phyloP scores from a whole-genome alignment of 2,113 vertebrate genomes.

The Cricetomys ansorgei region DNA sequence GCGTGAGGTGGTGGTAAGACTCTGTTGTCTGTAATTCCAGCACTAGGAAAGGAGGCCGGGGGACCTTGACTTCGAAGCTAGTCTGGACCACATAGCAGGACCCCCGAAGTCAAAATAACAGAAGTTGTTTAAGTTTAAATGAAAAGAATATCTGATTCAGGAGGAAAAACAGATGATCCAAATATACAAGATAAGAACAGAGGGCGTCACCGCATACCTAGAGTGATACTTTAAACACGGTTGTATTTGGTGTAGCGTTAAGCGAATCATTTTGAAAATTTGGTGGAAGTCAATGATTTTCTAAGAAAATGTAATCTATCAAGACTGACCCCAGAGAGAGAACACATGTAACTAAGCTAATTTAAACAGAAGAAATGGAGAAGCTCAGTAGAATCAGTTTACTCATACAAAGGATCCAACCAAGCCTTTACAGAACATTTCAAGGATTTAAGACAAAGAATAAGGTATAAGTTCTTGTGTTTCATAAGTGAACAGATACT shows the following conservation, averaged over 20 bases:
- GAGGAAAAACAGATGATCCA: background rate
- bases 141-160: background rate
- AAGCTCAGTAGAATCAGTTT: background rate
- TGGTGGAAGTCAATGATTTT: background rate
- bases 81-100: background rate
- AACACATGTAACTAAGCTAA: background rate
- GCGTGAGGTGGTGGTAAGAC: background rate
- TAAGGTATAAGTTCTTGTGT: background rate
- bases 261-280: background rate
- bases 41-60: background rate
- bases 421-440: background rate
- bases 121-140: background rate
- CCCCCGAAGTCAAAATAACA: background rate
- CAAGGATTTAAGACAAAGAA: background rate
- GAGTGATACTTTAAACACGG: background rate
- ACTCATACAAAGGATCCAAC: background rate
- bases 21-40: background rate
- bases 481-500: background rate
- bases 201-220: background rate
- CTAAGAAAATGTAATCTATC: background rate
- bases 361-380: background rate
- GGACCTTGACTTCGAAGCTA: background rate
- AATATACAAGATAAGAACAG: background rate
- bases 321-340: background rate
- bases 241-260: background rate